Evolutionary conservation across 1,140 invertebrate species (phyloP), one percentile per base, ranked within the genome.

Genomic region (Neoseiulus cucumeris): DNA sequence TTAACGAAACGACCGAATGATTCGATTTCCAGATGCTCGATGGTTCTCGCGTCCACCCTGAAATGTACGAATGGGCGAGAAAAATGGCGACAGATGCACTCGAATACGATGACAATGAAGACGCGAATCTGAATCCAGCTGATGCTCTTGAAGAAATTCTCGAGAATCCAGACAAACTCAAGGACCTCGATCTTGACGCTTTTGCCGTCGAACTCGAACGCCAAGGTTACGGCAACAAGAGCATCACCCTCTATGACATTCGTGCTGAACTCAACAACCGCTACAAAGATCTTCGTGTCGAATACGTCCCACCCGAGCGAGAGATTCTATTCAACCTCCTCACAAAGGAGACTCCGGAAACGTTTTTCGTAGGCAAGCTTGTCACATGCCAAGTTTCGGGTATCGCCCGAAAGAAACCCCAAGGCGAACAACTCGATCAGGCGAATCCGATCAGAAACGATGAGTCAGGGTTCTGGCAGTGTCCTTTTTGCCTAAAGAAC

Each of bases 81-180:
- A 99, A 99, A 79, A 99, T 99, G 94, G 96, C 95, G 2, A 91
- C 98, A 0, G 96, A 99, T 79, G 96, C 96, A 7, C 77, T 98
- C 12, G 96, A 99, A 70, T 96, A 97, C 70, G 94, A 98, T 70
- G 91, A 95, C 71, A 90, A 93, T 72, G 89, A 91, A 68, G 79
- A 79, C 39, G 77, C 80, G 69, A 80, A 82, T 68, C 78, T 77
- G n/a, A 96, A 98, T 80, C 92, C 94, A 0, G 91, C 92, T 0
- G 89, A 89, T 2, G 94, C 95, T 18, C 76, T 99, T 0, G 93
- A 98, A 72, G 94, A 98, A 77, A 98, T 98, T 72, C 76, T 98
- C 0, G 89, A 96, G 76, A 85, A 89, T 1, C 94, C 95, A 0
- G 92, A 97, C 70, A 81, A 90, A 71, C 77, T 98, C 0, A 94